phyloP scores from a whole-genome alignment of 2,888 invertebrate genomes.

The Galeruca laticollis region DNA sequence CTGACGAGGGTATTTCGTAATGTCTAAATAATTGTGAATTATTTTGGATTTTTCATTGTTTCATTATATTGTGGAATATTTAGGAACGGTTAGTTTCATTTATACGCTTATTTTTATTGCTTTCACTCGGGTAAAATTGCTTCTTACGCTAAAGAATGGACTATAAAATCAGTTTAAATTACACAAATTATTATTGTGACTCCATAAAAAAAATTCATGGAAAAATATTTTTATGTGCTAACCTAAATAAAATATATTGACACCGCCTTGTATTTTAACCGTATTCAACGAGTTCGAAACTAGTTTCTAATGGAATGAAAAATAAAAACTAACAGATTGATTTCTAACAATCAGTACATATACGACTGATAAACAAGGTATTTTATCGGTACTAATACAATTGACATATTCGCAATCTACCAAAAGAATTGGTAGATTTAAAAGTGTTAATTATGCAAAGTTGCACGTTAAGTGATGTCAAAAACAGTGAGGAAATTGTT shows the following conservation, averaged over 20 bases:
- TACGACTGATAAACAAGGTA: background rate
- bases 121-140: too few species aligned
- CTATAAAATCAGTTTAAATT: too few species aligned
- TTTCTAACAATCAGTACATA: background rate
- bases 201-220: too few species aligned
- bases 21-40: too few species aligned
- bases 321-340: background rate
- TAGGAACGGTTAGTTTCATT: too few species aligned
- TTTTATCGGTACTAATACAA: background rate
- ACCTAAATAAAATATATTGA: background rate
- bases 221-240: too few species aligned
- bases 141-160: too few species aligned
- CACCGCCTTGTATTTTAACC: background rate
- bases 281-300: background rate
- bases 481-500: slow-evolving; percentile 31
- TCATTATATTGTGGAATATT: too few species aligned
- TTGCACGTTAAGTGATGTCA: slow-evolving; percentile 19
- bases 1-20: too few species aligned
- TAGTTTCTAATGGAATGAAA: slow-evolving; percentile 1
- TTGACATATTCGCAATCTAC: background rate
- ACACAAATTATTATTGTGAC: too few species aligned
- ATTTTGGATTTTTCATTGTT: too few species aligned
- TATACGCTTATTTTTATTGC: too few species aligned
- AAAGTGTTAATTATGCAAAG: background rate
- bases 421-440: slow-evolving; percentile 1